phyloP scores from a whole-genome alignment of 2,888 invertebrate species.

The Orthosia incerta region DNA sequence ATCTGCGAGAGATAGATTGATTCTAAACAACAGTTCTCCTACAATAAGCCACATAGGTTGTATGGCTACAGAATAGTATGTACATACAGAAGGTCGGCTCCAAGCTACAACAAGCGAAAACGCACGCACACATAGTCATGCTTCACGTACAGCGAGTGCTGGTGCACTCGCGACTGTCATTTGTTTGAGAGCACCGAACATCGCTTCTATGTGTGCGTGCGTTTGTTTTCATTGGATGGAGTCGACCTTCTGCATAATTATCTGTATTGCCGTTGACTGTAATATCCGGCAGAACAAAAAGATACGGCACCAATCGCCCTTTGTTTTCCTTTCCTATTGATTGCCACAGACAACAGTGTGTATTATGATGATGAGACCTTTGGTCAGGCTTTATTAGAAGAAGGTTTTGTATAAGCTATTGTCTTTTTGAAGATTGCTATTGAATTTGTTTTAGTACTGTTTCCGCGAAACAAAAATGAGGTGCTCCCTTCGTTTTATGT shows the following conservation, averaged over 20 bases:
- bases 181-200: not conserved
- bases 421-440: not conserved
- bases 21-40: slow-evolving; percentile 22
- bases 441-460: no score
- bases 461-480: no score
- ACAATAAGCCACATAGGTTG: slow-evolving; percentile 9
- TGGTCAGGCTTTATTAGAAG: not conserved
- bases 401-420: not conserved
- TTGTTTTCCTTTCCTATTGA: slow-evolving; percentile 73
- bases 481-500: no score
- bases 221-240: not conserved
- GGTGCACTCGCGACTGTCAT: not conserved
- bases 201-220: not conserved
- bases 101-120: not conserved
- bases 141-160: not conserved
- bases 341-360: slow-evolving; percentile 57
- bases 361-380: slow-evolving; percentile 50
- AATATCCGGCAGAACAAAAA: slow-evolving; percentile 74
- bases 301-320: slow-evolving; percentile 63
- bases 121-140: no score
- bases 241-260: not conserved
- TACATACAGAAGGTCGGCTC: not conserved
- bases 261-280: slow-evolving; percentile 42
- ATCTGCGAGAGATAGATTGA: not conserved
- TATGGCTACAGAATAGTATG: not conserved